A percentile compares a stretch with the other conserved stretches of the same genome.
These are phyloP conservation scores for Diadophis punctatus DNA, from an alignment of 2,113 vertebrate species.

Conservation along the genomic window DNA sequence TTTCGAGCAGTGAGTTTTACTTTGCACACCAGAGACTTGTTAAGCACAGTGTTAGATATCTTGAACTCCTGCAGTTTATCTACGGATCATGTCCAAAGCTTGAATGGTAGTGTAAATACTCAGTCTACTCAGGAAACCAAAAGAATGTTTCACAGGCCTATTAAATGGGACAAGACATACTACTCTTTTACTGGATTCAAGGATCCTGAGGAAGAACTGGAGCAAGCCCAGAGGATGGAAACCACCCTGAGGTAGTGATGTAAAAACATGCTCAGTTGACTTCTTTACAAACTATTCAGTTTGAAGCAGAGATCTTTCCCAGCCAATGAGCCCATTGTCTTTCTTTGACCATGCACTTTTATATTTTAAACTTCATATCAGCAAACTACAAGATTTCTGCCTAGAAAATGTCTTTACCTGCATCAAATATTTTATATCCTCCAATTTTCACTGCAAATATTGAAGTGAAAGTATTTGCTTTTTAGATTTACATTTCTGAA, in stretches of 20 bases:
- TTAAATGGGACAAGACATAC: constrained; percentile 93
- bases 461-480: background rate
- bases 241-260: constrained; percentile 77
- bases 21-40: constrained; percentile 81
- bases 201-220: constrained; percentile 88
- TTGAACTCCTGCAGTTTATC: constrained; percentile 91
- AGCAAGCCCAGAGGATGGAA: constrained; percentile 80
- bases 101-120: constrained; percentile 44
- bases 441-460: background rate
- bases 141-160: constrained; percentile 77
- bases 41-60: constrained; percentile 87
- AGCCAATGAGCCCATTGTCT: background rate
- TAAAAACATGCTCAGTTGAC: background rate
- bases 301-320: background rate
- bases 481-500: background rate
- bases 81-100: constrained; percentile 79
- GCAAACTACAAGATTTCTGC: background rate
- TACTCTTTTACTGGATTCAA: constrained; percentile 91
- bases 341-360: background rate
- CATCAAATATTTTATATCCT: background rate
- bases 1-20: constrained; percentile 92
- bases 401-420: background rate
- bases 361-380: background rate
- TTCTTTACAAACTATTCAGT: background rate
- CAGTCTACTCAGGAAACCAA: constrained; percentile 52